A percentile compares a stretch with the other conserved stretches of the same genome.
Evolutionary conservation across 2,113 vertebrate species (phyloP).

Genomic region (Dascyllus trimaculatus): DNA sequence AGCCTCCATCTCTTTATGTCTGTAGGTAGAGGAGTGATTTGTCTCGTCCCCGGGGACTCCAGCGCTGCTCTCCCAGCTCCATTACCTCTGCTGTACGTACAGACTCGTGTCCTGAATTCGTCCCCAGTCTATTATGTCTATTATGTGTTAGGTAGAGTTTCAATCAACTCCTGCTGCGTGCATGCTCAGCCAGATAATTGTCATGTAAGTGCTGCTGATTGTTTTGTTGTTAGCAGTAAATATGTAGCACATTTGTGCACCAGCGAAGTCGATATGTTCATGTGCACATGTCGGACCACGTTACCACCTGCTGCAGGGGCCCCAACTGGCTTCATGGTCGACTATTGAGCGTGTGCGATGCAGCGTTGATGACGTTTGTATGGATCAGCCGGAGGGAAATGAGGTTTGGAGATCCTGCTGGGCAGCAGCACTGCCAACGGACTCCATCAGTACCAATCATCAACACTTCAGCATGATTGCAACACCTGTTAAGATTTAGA

Average conservation of each 20-base stretch:
- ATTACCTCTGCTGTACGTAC: constrained; percentile 27
- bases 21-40: constrained; percentile 8
- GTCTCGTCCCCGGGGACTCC: constrained; percentile 22
- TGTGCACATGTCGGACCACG: background rate
- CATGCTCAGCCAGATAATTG: background rate
- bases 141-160: constrained; percentile 24
- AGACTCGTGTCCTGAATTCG: constrained; percentile 36
- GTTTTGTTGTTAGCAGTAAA: background rate
- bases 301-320: background rate
- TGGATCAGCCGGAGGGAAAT: constrained; percentile 20
- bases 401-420: constrained; percentile 28
- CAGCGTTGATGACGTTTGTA: background rate
- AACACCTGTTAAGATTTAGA: constrained; percentile 28
- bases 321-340: background rate
- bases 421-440: background rate
- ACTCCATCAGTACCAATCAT: constrained; percentile 34
- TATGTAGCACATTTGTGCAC: background rate
- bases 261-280: background rate
- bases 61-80: constrained; percentile 26
- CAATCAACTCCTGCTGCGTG: constrained; percentile 29
- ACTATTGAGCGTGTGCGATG: background rate
- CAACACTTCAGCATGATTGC: constrained; percentile 21
- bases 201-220: background rate
- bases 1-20: background rate
- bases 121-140: constrained; percentile 43